A percentile compares a stretch with the other conserved stretches of the same genome.
Evolutionary conservation across 1,140 invertebrate genomes (phyloP).

Genomic region (Heliothis virescens): DNA sequence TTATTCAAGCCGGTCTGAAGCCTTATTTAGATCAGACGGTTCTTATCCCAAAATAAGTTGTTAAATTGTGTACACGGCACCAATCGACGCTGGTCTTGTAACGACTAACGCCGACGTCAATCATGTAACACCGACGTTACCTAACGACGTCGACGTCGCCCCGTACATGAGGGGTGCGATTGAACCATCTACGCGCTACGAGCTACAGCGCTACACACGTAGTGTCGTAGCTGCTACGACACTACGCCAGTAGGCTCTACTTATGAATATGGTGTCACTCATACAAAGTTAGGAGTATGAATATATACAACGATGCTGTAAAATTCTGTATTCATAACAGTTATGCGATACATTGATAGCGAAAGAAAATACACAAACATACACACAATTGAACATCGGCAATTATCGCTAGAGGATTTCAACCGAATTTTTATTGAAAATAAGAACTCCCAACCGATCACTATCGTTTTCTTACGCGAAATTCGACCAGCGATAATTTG

Average conservation of each 20-base stretch:
- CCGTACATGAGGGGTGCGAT: background rate
- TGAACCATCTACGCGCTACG: slow-evolving; percentile 38
- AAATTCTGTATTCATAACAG: no score
- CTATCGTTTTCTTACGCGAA: no score
- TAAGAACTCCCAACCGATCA: no score
- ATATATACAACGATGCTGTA: no score
- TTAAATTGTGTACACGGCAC: slow-evolving; percentile 24
- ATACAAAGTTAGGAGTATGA: background rate
- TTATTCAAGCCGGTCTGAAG: background rate
- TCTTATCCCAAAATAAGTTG: slow-evolving; percentile 1
- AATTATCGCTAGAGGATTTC: no score
- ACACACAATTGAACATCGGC: no score
- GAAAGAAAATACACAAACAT: no score
- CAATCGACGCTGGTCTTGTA: slow-evolving; percentile 26
- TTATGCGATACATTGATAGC: no score
- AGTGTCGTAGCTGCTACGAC: slow-evolving; percentile 34
- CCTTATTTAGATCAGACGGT: background rate
- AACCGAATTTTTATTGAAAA: no score
- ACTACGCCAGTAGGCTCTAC: background rate
- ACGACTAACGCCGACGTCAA: slow-evolving; percentile 20
- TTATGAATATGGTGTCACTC: background rate
- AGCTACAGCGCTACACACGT: slow-evolving; percentile 26
- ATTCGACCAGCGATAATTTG: no score
- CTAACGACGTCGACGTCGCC: slow-evolving; percentile 7
- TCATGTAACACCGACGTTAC: slow-evolving; percentile 9